Conservation (phyloP, 1,140 invertebrate species). For the Zaprionus capensis region DNA sequence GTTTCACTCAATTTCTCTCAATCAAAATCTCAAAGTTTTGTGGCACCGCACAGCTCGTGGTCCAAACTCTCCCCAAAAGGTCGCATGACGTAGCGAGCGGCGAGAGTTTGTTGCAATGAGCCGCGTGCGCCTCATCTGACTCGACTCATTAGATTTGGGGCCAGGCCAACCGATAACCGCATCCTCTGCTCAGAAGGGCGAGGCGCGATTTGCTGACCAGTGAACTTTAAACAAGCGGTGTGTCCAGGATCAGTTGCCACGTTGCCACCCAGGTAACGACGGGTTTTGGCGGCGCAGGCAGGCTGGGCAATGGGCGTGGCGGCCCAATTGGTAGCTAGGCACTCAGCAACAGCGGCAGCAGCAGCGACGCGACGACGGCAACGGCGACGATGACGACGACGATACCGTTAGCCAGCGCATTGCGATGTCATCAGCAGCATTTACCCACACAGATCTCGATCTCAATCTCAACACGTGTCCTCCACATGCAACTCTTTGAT, state of each 20-base stretch:
- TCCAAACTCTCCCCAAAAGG: conserved; percentile 73
- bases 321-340: conserved; percentile 60
- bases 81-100: conserved; percentile 70
- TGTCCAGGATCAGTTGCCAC: conserved; percentile 70
- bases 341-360: conserved; percentile 66
- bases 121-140: conserved; percentile 72
- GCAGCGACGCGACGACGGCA: conserved; percentile 35
- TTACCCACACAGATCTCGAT: conserved; percentile 30
- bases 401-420: conserved; percentile 11
- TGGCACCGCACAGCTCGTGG: conserved; percentile 74
- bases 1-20: conserved; percentile 81
- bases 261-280: conserved; percentile 54
- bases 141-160: conserved; percentile 48
- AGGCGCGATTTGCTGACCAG: conserved; percentile 44
- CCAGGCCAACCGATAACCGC: conserved; percentile 48
- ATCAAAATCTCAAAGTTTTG: conserved; percentile 77
- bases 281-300: conserved; percentile 65
- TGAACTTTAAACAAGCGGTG: conserved; percentile 63
- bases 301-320: conserved; percentile 55
- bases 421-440: conserved; percentile 26
- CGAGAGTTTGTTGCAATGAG: conserved; percentile 80
- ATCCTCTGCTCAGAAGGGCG: conserved; percentile 31
- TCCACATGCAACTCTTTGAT: conserved; percentile 39
- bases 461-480: conserved; percentile 15
- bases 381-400: conserved; percentile 14